phyloP scores from a whole-genome alignment of 2,797 vertebrate species.

The Microctenopoma lineatum region DNA sequence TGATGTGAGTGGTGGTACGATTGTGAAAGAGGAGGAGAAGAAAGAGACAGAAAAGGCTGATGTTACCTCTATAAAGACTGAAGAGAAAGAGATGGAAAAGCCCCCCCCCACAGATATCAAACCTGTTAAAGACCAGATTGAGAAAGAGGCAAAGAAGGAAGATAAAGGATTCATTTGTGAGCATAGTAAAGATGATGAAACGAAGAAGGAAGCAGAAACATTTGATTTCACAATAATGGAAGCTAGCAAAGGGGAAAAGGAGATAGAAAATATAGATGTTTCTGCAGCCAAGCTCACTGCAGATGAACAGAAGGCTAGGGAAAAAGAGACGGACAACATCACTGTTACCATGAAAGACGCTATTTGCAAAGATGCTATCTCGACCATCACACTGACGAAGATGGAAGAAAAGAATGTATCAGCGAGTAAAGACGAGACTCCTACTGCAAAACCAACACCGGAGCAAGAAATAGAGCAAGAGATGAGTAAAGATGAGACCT shows the following conservation, averaged over 20 bases:
- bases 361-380: constrained; percentile 40
- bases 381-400: constrained; percentile 15
- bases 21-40: constrained; percentile 45
- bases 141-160: constrained; percentile 42
- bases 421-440: constrained; percentile 43
- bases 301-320: constrained; percentile 34
- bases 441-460: constrained; percentile 7
- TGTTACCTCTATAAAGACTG: constrained; percentile 22
- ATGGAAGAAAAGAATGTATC: constrained; percentile 36
- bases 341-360: constrained; percentile 28
- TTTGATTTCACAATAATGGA: constrained; percentile 30
- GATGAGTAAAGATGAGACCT: constrained; percentile 38
- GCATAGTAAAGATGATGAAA: constrained; percentile 39
- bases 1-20: constrained; percentile 27
- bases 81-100: constrained; percentile 46
- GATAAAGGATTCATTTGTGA: constrained; percentile 5
- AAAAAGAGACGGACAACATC: constrained; percentile 27
- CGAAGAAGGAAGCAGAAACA: constrained; percentile 41
- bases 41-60: constrained; percentile 53
- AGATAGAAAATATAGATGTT: constrained; percentile 43
- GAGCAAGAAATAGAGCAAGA: constrained; percentile 42
- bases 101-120: constrained; percentile 65
- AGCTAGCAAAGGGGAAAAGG: constrained; percentile 45
- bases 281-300: constrained; percentile 11
- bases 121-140: constrained; percentile 40